phyloP scores from a whole-genome alignment of 2,113 vertebrate genomes.

The Heliornis fulica region DNA sequence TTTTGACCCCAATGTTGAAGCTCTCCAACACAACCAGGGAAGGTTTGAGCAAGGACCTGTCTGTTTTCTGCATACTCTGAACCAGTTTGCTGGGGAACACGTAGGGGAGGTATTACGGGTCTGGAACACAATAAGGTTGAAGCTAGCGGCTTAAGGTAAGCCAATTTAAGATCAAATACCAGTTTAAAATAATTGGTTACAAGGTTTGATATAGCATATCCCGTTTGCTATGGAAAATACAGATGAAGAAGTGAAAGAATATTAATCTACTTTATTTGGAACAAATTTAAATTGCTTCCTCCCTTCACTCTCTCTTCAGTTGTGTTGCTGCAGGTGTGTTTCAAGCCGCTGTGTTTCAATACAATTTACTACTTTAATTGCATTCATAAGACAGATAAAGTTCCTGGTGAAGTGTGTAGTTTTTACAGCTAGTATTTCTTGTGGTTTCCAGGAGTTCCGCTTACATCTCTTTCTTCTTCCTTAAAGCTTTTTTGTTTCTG shows the following conservation, averaged over 20 bases:
- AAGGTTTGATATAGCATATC: not conserved
- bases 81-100: not conserved
- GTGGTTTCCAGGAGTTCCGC: not conserved
- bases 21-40: not conserved
- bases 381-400: not conserved
- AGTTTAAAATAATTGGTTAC: not conserved
- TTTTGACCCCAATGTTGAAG: not conserved
- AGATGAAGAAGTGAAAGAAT: not conserved
- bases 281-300: not conserved
- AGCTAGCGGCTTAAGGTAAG: not conserved
- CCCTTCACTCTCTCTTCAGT: not conserved
- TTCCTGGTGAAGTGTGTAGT: not conserved
- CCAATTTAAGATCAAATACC: not conserved
- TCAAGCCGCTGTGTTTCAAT: fast-evolving
- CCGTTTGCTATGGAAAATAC: not conserved
- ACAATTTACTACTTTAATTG: not conserved
- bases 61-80: not conserved
- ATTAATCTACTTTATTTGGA: not conserved
- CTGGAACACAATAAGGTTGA: not conserved
- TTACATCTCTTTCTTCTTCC: not conserved
- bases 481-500: not conserved
- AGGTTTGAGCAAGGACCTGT: not conserved
- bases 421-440: not conserved
- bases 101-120: not conserved
- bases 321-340: not conserved